Evolutionary conservation across 2,888 invertebrate species (phyloP).

Genomic region (Philereme transversata): DNA sequence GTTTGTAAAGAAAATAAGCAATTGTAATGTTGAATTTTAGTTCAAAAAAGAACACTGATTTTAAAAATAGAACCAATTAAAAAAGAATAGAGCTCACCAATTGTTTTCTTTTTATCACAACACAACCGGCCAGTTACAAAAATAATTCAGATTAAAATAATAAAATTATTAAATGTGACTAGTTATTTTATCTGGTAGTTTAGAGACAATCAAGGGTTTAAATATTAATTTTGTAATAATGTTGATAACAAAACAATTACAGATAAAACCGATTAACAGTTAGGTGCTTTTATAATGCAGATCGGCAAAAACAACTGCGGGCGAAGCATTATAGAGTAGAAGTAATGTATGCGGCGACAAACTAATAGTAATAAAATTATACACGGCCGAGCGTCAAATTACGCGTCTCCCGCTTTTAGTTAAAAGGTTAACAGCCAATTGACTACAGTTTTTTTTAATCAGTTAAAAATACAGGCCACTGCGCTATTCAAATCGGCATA

Average conservation of each 20-base stretch:
- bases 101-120: constrained; percentile 23
- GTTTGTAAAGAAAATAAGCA: no score
- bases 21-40: background rate
- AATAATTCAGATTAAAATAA: constrained; percentile 19
- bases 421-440: constrained; percentile 85
- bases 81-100: constrained; percentile 16
- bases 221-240: constrained; percentile 70
- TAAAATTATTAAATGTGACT: constrained; percentile 19
- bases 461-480: constrained; percentile 81
- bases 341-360: constrained; percentile 71
- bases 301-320: constrained; percentile 55
- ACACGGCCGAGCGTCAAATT: constrained; percentile 82
- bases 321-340: constrained; percentile 14
- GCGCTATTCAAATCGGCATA: constrained; percentile 53
- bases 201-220: constrained; percentile 78
- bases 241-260: constrained; percentile 77
- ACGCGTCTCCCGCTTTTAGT: constrained; percentile 83
- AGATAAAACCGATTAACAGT: constrained; percentile 71
- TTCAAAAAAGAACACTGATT: background rate
- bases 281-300: constrained; percentile 51
- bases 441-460: constrained; percentile 83
- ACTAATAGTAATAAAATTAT: constrained; percentile 82
- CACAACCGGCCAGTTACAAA: constrained; percentile 28
- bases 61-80: constrained; percentile 9
- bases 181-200: constrained; percentile 65